These are phyloP conservation scores for Dallia pectoralis DNA, from an alignment of 2,797 vertebrate genomes.

Conservation along the genomic window DNA sequence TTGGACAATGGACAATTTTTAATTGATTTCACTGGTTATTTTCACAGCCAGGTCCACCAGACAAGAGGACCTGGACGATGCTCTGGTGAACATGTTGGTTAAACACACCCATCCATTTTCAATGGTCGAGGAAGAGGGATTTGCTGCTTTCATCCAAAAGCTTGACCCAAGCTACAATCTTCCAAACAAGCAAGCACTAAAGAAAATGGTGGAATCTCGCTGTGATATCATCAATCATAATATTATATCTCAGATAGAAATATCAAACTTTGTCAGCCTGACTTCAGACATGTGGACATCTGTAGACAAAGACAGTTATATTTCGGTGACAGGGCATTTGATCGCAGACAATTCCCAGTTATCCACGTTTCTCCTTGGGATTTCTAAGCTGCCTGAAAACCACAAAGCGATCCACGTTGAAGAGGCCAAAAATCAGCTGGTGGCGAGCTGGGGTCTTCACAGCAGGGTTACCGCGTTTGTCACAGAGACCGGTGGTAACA, in stretches of 20 bases:
- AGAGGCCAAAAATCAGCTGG: conserved; percentile 17
- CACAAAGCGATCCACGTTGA: conserved; percentile 10
- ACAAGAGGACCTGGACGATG: conserved; percentile 14
- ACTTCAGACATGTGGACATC: conserved; percentile 27
- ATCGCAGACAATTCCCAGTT: conserved; percentile 11
- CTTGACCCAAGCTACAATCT: conserved; percentile 17
- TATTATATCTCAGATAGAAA: conserved; percentile 13
- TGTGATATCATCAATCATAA: conserved; percentile 8
- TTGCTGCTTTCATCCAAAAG: conserved; percentile 19
- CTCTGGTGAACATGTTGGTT: conserved; percentile 20
- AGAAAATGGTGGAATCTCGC: conserved; percentile 11
- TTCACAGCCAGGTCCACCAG: conserved; percentile 1
- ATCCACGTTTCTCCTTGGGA: conserved; percentile 16
- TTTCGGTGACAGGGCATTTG: conserved; percentile 23
- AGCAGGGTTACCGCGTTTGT: conserved; percentile 11
- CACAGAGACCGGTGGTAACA: conserved; percentile 2
- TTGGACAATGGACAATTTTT: neutral
- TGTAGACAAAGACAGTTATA: conserved; percentile 8
- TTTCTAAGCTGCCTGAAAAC: conserved; percentile 17
- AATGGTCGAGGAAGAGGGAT: conserved; percentile 21
- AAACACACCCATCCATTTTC: conserved; percentile 22
- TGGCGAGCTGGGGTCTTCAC: conserved; percentile 14
- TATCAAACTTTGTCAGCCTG: conserved; percentile 11
- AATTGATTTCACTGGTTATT: neutral
- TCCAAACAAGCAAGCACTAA: conserved; percentile 9